These are phyloP conservation scores for Beroe forskalii DNA, from an alignment of 37 sponge, comb jelly and placozoan species.

Conservation along the genomic window DNA sequence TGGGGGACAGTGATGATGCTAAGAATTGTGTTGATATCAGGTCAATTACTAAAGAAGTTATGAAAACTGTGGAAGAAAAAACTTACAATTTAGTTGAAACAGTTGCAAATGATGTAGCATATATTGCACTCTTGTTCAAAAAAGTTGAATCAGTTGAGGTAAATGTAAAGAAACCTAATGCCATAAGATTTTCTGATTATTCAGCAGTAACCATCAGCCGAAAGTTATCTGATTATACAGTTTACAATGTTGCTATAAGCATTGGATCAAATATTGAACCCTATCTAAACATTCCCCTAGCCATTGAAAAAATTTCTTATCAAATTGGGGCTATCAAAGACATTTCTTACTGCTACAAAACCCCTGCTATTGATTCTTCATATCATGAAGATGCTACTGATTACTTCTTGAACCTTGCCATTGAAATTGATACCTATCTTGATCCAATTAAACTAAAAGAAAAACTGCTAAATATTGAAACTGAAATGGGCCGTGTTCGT, in stretches of 20 bases:
- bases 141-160: neutral
- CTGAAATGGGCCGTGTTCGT: neutral
- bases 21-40: neutral
- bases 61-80: neutral
- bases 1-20: neutral
- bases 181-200: neutral
- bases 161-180: neutral
- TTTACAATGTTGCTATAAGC: neutral
- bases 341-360: slow-evolving; percentile 2
- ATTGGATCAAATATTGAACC: neutral
- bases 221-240: neutral
- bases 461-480: neutral
- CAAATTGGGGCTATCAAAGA: neutral
- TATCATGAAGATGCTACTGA: neutral
- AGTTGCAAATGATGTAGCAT: neutral
- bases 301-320: neutral
- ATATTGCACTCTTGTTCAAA: neutral
- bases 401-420: neutral
- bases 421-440: neutral
- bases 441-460: neutral
- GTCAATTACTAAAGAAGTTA: neutral
- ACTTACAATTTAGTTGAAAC: neutral
- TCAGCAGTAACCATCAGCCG: slow-evolving; percentile 22
- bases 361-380: neutral
- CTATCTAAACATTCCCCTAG: neutral